Base-by-base conservation (phyloP, 2,797 vertebrate genomes). In the Ceyx erithaca region DNA sequence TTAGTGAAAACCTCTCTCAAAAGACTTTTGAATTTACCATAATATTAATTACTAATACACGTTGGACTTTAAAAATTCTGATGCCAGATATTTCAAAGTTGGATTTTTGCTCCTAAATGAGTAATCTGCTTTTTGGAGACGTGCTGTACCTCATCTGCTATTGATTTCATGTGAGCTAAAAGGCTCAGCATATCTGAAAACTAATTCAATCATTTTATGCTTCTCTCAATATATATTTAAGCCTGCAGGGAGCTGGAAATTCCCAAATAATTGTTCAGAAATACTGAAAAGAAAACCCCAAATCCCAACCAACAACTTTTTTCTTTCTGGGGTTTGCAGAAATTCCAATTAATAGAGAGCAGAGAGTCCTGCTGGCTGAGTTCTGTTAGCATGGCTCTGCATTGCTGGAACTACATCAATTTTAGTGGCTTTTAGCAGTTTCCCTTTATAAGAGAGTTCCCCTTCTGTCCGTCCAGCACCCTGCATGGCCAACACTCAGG, bases 211-310 rank as follows among this genome's bases (percentile, higher is more conserved):
- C 54, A 83, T 78, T 83, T 90, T 80, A 59, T 86, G 41, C 57
- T 79, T 71, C 81, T 92, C 68, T 87, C 87, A 73, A 91, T 79
- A 76, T 75, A 22, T 80, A 37, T 71, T 57, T 82, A 93, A 92
- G 64, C 75, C 68, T 70, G 21, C 6, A 3, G 72, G 30, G 70
- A 81, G 37, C 1, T 89, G 51, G 55, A 85, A 87, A 89, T 75
- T 80, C 46, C 86, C 51, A 67, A 78, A 33, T 14, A 89, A 52
- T 59, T 73, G 37, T 76, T 80, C 75, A 40, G 48, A 90, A 90
- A 58, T 58, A 25, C 9, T 80, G 72, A 37, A 62, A 66, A 80
- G 83, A 51, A 28, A 15, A 35, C 35, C 35, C 35, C 10, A 10
- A 35, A 35, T 35, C 35, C 15, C 49, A 51, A 28, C 49, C 26